phyloP scores from a whole-genome alignment of 2,797 vertebrate species.

The Chelmon rostratus region DNA sequence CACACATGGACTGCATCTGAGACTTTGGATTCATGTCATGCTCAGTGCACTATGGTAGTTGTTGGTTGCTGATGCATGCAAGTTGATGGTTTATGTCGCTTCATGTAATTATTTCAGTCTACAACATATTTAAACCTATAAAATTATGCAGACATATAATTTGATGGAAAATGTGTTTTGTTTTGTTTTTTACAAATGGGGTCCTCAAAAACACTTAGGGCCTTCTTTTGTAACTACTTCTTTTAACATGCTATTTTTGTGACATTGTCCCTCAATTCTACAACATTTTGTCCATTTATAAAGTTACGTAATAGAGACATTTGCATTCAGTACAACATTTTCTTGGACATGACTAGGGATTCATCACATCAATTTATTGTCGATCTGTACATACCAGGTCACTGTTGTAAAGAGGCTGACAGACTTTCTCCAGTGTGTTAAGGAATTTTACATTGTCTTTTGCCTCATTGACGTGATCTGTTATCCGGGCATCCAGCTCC shows the following conservation, averaged over 20 bases:
- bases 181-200: too few species aligned
- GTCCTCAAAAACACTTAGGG: not conserved
- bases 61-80: not conserved
- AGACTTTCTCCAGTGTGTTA: conserved; percentile 85
- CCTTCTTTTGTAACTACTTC: not conserved
- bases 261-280: not conserved
- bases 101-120: not conserved
- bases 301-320: not conserved
- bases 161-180: too few species aligned
- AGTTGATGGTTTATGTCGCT: not conserved
- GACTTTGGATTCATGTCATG: not conserved
- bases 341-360: not conserved
- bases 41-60: not conserved
- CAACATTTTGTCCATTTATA: not conserved
- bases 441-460: conserved; percentile 90
- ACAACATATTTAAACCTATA: too few species aligned
- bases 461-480: conserved; percentile 87
- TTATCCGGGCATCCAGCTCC: conserved; percentile 87
- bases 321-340: conserved; percentile 1
- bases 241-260: not conserved
- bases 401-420: conserved; percentile 86
- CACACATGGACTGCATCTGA: not conserved
- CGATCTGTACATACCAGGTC: conserved; percentile 82
- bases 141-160: too few species aligned
- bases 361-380: not conserved